Evolutionary conservation across 2,888 invertebrate genomes (phyloP).

Genomic region (Microctonus brassicae): DNA sequence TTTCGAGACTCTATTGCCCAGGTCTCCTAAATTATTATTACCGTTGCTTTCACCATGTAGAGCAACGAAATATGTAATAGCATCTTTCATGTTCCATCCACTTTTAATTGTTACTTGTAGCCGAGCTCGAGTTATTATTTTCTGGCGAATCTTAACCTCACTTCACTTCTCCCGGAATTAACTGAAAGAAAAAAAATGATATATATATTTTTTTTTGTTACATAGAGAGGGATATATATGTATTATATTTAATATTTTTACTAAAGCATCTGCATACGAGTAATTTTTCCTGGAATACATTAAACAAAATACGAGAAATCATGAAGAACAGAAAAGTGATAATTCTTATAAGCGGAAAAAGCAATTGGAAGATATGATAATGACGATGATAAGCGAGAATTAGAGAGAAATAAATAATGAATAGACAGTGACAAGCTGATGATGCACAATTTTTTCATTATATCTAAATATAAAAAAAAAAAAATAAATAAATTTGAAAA

Average conservation of each 20-base stretch:
- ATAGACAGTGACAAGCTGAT: slow-evolving; percentile 46
- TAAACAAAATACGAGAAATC: background rate
- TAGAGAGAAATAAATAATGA: background rate
- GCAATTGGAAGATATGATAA: background rate
- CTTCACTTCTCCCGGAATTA: slow-evolving; percentile 65
- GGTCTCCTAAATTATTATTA: slow-evolving; percentile 56
- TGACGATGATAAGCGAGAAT: slow-evolving; percentile 3
- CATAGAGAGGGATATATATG: background rate
- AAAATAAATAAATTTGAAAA: slow-evolving; percentile 39
- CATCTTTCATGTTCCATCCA: slow-evolving; percentile 43
- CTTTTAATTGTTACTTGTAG: slow-evolving; percentile 33
- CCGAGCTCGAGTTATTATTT: slow-evolving; percentile 14
- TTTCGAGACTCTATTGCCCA: slow-evolving; percentile 50
- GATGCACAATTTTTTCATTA: slow-evolving; percentile 50
- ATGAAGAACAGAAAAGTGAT: slow-evolving; percentile 1
- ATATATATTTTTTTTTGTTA: background rate
- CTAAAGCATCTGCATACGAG: slow-evolving; percentile 4
- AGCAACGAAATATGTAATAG: slow-evolving; percentile 61
- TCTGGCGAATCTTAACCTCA: slow-evolving; percentile 28
- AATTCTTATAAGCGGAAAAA: slow-evolving; percentile 1
- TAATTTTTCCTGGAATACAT: slow-evolving; percentile 3
- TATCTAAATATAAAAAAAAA: slow-evolving; percentile 49
- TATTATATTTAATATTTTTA: background rate
- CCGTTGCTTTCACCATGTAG: slow-evolving; percentile 66
- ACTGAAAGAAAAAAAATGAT: slow-evolving; percentile 55